phyloP scores from a whole-genome alignment of 1,140 invertebrate genomes.

The Contarinia nasturtii region DNA sequence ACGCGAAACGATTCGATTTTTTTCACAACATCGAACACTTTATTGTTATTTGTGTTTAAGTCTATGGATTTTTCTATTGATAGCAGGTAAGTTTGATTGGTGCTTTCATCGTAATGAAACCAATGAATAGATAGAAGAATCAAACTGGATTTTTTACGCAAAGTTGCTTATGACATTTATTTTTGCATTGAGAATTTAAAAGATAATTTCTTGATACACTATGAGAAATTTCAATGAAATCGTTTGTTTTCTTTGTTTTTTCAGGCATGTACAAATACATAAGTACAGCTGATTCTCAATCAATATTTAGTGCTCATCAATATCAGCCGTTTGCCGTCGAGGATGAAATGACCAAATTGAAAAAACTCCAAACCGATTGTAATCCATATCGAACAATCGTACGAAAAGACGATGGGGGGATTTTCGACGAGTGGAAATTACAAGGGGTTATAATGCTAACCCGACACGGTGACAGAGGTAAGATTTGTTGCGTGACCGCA shows the following conservation, averaged over 20 bases:
- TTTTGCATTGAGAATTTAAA: too few relatives aligned
- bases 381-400: slow-evolving; percentile 42
- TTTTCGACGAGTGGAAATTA: slow-evolving; percentile 37
- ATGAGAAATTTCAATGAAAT: too few relatives aligned
- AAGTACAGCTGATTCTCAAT: slow-evolving; percentile 14
- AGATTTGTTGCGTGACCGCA: too few relatives aligned
- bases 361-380: slow-evolving; percentile 27
- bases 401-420: slow-evolving; percentile 45
- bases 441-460: slow-evolving; percentile 62
- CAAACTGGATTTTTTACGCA: too few relatives aligned
- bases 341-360: slow-evolving; percentile 6
- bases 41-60: slow-evolving; percentile 59
- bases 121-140: too few relatives aligned
- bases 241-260: too few relatives aligned
- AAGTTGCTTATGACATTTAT: too few relatives aligned
- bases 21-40: slow-evolving; percentile 49
- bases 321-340: slow-evolving; percentile 15
- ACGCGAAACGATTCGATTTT: slow-evolving; percentile 40
- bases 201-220: too few relatives aligned
- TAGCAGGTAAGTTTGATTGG: slow-evolving; percentile 46
- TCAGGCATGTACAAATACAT: slow-evolving; percentile 59
- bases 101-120: too few relatives aligned
- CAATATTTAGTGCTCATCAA: slow-evolving; percentile 9
- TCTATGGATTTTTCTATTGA: slow-evolving; percentile 55
- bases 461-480: slow-evolving; percentile 74